Base-by-base conservation (phyloP, 1,140 invertebrate species). In the Heliothis subflexa region DNA sequence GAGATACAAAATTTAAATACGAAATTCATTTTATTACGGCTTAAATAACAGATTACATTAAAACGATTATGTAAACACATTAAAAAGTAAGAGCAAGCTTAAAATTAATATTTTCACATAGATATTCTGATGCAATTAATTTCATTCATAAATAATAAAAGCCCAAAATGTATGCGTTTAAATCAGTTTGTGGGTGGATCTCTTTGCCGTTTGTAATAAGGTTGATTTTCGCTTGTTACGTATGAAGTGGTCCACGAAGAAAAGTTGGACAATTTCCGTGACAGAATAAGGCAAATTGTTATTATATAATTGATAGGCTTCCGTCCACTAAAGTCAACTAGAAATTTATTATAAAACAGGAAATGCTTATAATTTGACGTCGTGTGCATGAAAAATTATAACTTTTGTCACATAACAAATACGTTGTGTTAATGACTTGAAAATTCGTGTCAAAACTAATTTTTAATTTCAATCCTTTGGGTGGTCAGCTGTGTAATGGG, bases 221-320 rank as follows among this genome's bases (percentile, higher is more conserved):
- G 50, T 13, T 68, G 49, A 68, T 25, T 66, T 54, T 79, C 16
- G 25, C 18, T 10, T 74, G 59, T 9, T 0, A 0, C 13, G 21
- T 45, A 33, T 25, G 9, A 28, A 49, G 52, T 47, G 45, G 25
- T 49, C 33, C 50, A 55, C 21, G n/a, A 54, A 45, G 59, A 47
- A 66, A 21, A 64, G 57, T 71, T 61, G 40, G 45, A 74, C 14
- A 68, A 70, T 74, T 79, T 54, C 64, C 71, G 49, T 79, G 71
- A 68, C 71, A 75, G 70, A 73, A 57, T 79, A 79, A 74, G 78
- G 70, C 78, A 79, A 79, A 79, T 79, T 74, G 61, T 74, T 64
- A 64, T 74, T 57, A 68, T 70, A 74, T 79, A 68, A 74, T 62
- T 73, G 71, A 74, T 79, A 68, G 16, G 78, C 54, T 74, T 74